A percentile compares a stretch with the other conserved stretches of the same genome.
Conservation (phyloP, 2,888 invertebrate genomes). For the Stenichneumon culpator region DNA sequence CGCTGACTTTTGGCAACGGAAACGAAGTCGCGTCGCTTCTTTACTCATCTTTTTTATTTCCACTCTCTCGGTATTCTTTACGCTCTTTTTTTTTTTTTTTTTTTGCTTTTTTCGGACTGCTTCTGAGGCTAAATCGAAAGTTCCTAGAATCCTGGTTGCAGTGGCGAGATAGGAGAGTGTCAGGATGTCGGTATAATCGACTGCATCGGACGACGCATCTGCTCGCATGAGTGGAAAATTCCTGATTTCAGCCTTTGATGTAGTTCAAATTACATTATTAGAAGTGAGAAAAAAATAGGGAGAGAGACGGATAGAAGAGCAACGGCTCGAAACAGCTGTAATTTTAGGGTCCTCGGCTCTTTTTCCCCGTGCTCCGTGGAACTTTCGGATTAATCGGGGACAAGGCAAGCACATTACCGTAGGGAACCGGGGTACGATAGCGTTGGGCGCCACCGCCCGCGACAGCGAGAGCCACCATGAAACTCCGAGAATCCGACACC, state of each 20-base stretch:
- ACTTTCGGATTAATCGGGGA: slow-evolving; percentile 82
- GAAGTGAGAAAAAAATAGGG: background rate
- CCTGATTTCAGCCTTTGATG: background rate
- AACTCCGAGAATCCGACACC: slow-evolving; percentile 78
- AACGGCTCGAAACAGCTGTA: slow-evolving; percentile 6
- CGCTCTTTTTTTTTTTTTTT: background rate
- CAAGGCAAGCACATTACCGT: slow-evolving; percentile 83
- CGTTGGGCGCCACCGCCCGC: slow-evolving; percentile 65
- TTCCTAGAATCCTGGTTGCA: slow-evolving; percentile 1
- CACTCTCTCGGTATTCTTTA: background rate
- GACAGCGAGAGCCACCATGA: slow-evolving; percentile 66
- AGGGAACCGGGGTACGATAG: slow-evolving; percentile 73
- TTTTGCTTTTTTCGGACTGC: background rate
- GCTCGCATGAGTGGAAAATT: background rate
- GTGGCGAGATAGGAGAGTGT: background rate
- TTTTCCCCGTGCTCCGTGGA: slow-evolving; percentile 14
- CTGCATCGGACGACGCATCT: background rate
- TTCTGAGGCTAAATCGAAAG: background rate
- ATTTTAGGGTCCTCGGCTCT: background rate
- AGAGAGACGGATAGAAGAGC: background rate
- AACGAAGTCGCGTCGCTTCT: slow-evolving; percentile 1
- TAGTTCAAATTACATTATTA: background rate
- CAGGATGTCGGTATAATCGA: slow-evolving; percentile 9
- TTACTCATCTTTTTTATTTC: background rate
- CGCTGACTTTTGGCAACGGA: slow-evolving; percentile 39